Percentiles rank a stretch among this genome's conserved stretches.
phyloP scores from a whole-genome alignment of 1,140 invertebrate species.

The Hypsibius dujardini region DNA sequence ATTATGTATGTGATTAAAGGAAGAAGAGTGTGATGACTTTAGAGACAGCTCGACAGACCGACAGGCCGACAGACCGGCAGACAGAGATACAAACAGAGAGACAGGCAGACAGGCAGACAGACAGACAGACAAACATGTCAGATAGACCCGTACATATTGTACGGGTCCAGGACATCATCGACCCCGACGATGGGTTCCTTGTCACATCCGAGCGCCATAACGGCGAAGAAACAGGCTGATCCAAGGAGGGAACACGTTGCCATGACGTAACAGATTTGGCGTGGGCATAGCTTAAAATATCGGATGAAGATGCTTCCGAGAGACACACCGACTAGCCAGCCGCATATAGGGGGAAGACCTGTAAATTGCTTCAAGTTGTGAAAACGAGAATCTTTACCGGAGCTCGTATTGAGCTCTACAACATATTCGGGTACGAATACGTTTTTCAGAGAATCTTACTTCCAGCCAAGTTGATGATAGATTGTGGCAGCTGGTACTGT shows the following conservation, averaged over 20 bases:
- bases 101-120: too few species aligned
- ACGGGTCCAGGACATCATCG: conserved; percentile 11
- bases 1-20: too few species aligned
- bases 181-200: not conserved
- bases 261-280: conserved; percentile 9
- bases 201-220: not conserved
- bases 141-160: not conserved
- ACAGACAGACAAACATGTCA: not conserved
- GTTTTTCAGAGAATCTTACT: not conserved
- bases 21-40: too few species aligned
- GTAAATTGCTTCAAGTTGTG: not conserved
- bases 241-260: not conserved
- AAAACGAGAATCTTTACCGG: not conserved
- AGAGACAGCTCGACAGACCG: too few species aligned
- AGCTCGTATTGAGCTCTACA: not conserved
- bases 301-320: not conserved
- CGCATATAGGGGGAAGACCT: not conserved
- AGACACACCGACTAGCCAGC: not conserved
- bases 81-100: too few species aligned
- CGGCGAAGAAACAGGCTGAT: not conserved
- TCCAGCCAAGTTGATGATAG: not conserved
- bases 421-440: not conserved
- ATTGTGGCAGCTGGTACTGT: conserved; percentile 10
- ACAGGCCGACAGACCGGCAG: too few species aligned
- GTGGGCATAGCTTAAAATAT: not conserved